phyloP scores from a whole-genome alignment of 1,140 invertebrate genomes.

The Trichogramma pretiosum region DNA sequence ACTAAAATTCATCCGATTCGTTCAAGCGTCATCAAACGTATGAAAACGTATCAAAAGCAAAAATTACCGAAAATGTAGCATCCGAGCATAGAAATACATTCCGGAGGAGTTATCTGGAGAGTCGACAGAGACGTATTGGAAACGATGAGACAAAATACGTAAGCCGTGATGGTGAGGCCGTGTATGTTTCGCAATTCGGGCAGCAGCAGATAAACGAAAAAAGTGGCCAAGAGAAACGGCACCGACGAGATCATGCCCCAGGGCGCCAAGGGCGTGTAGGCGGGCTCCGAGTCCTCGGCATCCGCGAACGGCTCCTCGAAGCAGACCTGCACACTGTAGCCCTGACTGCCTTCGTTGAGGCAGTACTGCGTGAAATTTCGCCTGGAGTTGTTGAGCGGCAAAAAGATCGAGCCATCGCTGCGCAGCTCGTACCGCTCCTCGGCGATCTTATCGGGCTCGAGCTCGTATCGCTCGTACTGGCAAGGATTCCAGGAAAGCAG shows the following conservation, averaged over 20 bases:
- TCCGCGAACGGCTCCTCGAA: slow-evolving; percentile 2
- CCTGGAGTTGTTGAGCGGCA: slow-evolving; percentile 21
- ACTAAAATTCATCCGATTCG: too few species aligned
- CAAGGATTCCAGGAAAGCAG: slow-evolving; percentile 16
- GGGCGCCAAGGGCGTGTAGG: background rate
- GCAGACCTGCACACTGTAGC: slow-evolving; percentile 21
- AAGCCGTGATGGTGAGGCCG: slow-evolving; percentile 46
- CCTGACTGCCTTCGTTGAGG: background rate
- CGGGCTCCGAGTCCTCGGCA: background rate
- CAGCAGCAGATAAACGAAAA: slow-evolving; percentile 45
- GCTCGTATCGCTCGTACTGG: slow-evolving; percentile 27
- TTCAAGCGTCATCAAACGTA: too few species aligned
- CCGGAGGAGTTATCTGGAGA: slow-evolving; percentile 35
- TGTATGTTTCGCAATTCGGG: slow-evolving; percentile 49
- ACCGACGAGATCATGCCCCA: slow-evolving; percentile 44
- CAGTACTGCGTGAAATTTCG: slow-evolving; percentile 20
- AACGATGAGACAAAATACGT: slow-evolving; percentile 41
- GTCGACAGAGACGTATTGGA: slow-evolving; percentile 42
- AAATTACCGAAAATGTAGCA: slow-evolving; percentile 45
- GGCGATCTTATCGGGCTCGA: slow-evolving; percentile 37
- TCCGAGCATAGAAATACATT: slow-evolving; percentile 26
- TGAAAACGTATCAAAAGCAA: too few species aligned
- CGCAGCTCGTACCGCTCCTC: slow-evolving; percentile 46
- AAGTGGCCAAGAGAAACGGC: slow-evolving; percentile 46
- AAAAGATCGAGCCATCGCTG: slow-evolving; percentile 46